Base-by-base conservation (phyloP, 2,888 invertebrate genomes). In the Balanococcus diminutus region DNA sequence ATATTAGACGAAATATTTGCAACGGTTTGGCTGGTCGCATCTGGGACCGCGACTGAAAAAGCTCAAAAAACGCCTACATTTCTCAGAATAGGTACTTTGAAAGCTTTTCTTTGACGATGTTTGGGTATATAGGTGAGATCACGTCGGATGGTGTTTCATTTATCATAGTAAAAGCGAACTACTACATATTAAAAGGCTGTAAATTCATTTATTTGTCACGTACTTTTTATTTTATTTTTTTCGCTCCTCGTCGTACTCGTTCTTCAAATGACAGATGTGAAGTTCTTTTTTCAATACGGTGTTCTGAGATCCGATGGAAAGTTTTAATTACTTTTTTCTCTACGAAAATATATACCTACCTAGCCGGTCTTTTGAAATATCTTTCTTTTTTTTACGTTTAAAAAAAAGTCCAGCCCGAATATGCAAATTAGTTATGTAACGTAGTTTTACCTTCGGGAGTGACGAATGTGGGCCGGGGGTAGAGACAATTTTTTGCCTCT, bases 1-100 rank as follows among this genome's bases (percentile, higher is more conserved):
- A 67, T 67, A 67, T 67, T 67, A 67, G 67, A 28, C 67, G 67
- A 67, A 67, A 67, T 67, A 67, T 67, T 67, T 67, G 67, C 14
- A 67, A 67, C 67, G 67, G 67, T 28, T 67, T 5, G 28, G 67
- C 67, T 67, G 28, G 67, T 25, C 67, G 67, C 67, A 67, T 67
- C 67, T 67, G 67, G 28, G 67, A 67, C 67, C 25, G 67, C 67
- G 25, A 67, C 67, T 28, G 67, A 67, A 67, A 67, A 67, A 28
- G 56, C 56, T 56, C 19, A 67, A 67, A 67, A 67, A 67, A 28
- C 67, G 28, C 67, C 67, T 67, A 67, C 67, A 67, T 25, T 67
- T 67, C 28, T 67, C 67, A n/a, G 28, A 67, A 67, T 67, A 67
- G 67, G 28, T 67, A 67, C 28, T 67, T 28, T 67, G 28, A 67